These are phyloP conservation scores for Cricetomys ansorgei DNA, from an alignment of 2,113 vertebrate genomes.

Conservation along the genomic window DNA sequence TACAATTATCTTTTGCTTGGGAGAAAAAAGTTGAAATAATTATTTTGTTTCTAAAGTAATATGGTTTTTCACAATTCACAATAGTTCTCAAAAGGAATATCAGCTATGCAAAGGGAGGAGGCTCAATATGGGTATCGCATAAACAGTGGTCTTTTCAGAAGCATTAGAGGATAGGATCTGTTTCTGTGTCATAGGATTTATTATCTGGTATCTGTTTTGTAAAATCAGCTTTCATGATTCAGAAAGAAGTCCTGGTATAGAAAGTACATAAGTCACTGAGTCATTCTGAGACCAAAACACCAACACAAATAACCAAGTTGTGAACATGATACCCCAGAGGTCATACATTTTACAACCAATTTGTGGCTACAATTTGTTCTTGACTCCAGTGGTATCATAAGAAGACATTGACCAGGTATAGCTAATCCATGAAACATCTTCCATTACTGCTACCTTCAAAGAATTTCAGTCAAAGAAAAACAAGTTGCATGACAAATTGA, in stretches of 20 bases:
- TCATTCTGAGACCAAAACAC: constrained; percentile 35
- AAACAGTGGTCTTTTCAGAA: neutral
- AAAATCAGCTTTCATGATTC: constrained; percentile 20
- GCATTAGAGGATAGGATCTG: neutral
- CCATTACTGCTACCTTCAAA: neutral
- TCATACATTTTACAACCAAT: constrained; percentile 47
- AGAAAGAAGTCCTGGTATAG: neutral
- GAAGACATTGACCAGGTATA: neutral
- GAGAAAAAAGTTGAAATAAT: neutral
- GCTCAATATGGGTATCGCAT: neutral
- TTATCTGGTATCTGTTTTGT: neutral
- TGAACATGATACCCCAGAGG: neutral
- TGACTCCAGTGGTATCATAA: neutral
- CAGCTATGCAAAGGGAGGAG: neutral
- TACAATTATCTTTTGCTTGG: neutral
- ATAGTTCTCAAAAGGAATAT: neutral
- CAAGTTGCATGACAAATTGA: neutral
- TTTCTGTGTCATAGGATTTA: neutral
- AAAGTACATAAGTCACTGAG: constrained; percentile 55
- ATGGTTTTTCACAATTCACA: neutral
- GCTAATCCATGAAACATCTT: neutral
- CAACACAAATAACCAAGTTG: constrained; percentile 10
- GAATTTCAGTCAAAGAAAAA: neutral
- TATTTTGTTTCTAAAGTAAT: neutral
- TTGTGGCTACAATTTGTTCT: constrained; percentile 15